phyloP scores from a whole-genome alignment of 2,888 invertebrate species.

The Serripes groenlandicus region DNA sequence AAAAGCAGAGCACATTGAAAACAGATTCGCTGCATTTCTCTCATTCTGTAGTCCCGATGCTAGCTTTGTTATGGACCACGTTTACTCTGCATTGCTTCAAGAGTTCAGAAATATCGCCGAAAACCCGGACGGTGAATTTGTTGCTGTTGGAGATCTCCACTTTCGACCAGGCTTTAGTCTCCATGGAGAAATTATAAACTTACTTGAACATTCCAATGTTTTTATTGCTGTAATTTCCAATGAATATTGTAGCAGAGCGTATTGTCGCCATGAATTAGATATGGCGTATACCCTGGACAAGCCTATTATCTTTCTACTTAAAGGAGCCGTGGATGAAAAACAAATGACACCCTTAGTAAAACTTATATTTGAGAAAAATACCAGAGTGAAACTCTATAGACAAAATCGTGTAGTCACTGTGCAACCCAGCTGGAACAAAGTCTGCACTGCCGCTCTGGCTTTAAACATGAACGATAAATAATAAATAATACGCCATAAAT shows the following conservation, averaged over 20 bases:
- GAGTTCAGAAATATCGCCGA: not conserved
- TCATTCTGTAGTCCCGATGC: constrained; percentile 5
- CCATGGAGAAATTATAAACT: not conserved
- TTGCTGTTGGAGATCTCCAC: not conserved
- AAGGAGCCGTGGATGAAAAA: not conserved
- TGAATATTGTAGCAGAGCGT: constrained; percentile 16
- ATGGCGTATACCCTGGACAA: not conserved
- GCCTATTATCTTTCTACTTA: constrained; percentile 8
- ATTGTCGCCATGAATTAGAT: constrained; percentile 6
- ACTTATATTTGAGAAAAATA: not conserved
- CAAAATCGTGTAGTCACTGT: not conserved
- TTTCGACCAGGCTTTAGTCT: not conserved
- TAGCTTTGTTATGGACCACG: not conserved
- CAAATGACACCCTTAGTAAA: not conserved
- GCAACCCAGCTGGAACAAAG: not conserved
- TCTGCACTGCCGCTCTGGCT: too few relatives aligned
- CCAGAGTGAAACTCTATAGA: not conserved
- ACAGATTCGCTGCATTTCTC: not conserved
- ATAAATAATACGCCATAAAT: too few relatives aligned
- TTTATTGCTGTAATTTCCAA: not conserved
- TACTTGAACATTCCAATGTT: not conserved
- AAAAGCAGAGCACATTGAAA: not conserved
- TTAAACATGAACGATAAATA: too few relatives aligned
- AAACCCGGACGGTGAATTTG: not conserved
- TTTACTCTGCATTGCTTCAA: not conserved